These are phyloP conservation scores for Ethmia dodecea DNA, from an alignment of 2,888 invertebrate species.

Conservation along the genomic window DNA sequence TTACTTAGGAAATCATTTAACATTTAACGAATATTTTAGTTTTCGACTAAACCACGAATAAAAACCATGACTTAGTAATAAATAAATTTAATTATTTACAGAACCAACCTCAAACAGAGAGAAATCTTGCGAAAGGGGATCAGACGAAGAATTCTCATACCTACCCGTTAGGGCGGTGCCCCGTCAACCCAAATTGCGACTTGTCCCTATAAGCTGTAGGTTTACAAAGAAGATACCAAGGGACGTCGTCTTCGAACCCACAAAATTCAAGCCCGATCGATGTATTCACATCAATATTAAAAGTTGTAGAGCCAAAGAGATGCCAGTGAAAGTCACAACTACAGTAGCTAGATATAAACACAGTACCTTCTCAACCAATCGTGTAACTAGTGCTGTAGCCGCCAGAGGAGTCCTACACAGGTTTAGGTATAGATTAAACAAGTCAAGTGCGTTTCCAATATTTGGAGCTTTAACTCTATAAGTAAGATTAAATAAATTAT, in stretches of 20 bases:
- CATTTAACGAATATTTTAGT: neutral
- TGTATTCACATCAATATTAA: slow-evolving; percentile 51
- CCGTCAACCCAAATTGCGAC: slow-evolving; percentile 41
- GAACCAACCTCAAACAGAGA: no score
- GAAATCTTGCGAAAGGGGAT: slow-evolving; percentile 37
- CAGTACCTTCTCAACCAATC: slow-evolving; percentile 16
- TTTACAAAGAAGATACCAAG: slow-evolving; percentile 29
- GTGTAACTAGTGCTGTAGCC: slow-evolving; percentile 32
- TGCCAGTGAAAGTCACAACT: slow-evolving; percentile 15
- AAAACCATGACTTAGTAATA: no score
- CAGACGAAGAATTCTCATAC: slow-evolving; percentile 48
- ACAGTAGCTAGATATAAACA: no score
- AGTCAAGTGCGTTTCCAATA: slow-evolving; percentile 48
- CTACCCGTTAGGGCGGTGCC: slow-evolving; percentile 36
- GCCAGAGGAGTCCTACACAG: slow-evolving; percentile 59
- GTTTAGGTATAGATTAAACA: slow-evolving; percentile 59
- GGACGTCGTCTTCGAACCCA: slow-evolving; percentile 50
- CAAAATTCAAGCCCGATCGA: slow-evolving; percentile 14
- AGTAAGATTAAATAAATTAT: slow-evolving; percentile 30
- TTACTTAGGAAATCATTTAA: no score
- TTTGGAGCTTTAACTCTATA: slow-evolving; percentile 58
- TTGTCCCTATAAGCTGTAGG: slow-evolving; percentile 28
- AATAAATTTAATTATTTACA: no score
- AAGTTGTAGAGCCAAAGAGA: slow-evolving; percentile 44
- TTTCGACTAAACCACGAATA: neutral